Evolutionary conservation across 2,113 vertebrate genomes (phyloP).

Genomic region (Grallaria varia): DNA sequence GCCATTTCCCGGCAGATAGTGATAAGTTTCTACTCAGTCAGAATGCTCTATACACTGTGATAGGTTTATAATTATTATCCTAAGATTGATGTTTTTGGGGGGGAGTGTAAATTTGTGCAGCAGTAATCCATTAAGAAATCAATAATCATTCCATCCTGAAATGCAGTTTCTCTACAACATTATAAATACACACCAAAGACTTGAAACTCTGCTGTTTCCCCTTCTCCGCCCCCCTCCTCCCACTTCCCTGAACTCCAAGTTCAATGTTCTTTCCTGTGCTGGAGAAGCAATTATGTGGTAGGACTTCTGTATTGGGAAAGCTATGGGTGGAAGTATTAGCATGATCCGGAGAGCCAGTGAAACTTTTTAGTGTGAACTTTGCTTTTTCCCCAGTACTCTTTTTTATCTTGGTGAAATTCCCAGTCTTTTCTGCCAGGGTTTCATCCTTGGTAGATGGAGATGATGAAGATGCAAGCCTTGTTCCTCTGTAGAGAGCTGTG

Average conservation of each 20-base stretch:
- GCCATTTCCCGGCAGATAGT: slow-evolving; percentile 77
- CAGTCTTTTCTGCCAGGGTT: background rate
- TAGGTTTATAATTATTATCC: slow-evolving; percentile 81
- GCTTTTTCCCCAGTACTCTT: background rate
- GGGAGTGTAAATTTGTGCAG: slow-evolving; percentile 80
- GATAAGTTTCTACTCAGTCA: slow-evolving; percentile 72
- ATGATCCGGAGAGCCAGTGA: background rate
- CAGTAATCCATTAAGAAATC: slow-evolving; percentile 85
- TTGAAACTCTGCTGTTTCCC: slow-evolving; percentile 23
- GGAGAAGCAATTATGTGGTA: slow-evolving; percentile 3
- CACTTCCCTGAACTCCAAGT: slow-evolving; percentile 10
- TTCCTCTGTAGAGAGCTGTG: background rate
- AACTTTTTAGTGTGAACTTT: background rate
- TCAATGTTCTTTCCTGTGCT: background rate
- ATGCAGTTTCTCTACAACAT: slow-evolving; percentile 69
- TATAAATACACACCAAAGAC: slow-evolving; percentile 66
- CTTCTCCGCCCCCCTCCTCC: background rate
- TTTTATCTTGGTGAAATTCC: background rate
- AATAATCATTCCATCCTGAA: slow-evolving; percentile 78
- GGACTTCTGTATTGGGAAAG: background rate
- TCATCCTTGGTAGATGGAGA: background rate
- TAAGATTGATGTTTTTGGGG: slow-evolving; percentile 75
- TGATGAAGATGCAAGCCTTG: background rate
- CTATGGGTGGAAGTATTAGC: background rate
- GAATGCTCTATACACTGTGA: slow-evolving; percentile 63